Evolutionary conservation across 2,888 invertebrate genomes (phyloP).

Genomic region (Cheiracanthium punctorium): DNA sequence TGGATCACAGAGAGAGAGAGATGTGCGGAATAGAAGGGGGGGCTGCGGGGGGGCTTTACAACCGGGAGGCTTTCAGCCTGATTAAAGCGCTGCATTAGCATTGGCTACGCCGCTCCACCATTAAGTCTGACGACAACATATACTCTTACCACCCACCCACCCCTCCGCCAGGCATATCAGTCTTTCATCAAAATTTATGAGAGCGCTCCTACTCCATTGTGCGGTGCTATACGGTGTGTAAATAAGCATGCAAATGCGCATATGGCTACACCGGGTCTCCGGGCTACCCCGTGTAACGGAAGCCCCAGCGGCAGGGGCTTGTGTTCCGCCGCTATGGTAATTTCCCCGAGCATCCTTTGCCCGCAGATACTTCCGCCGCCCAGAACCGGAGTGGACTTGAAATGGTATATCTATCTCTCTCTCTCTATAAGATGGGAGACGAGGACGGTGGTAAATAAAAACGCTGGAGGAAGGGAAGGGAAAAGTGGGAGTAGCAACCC

Average conservation of each 20-base stretch:
- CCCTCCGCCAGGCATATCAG: conserved; percentile 42
- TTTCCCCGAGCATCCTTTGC: conserved; percentile 29
- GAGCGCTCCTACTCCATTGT: conserved; percentile 45
- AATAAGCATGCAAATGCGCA: conserved; percentile 69
- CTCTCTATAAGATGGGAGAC: no score
- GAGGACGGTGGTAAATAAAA: no score
- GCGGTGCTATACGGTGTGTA: conserved; percentile 63
- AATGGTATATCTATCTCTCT: no score
- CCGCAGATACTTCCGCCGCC: conserved; percentile 63
- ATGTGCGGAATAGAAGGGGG: no score
- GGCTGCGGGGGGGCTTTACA: no score
- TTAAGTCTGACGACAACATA: conserved; percentile 36
- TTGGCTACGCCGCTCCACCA: conserved; percentile 41
- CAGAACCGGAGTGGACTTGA: no score
- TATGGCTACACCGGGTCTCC: conserved; percentile 64
- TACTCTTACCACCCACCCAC: not conserved
- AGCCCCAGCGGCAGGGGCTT: conserved; percentile 27
- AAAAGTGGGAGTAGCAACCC: no score
- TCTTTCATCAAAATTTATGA: conserved; percentile 70
- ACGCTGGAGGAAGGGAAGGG: no score
- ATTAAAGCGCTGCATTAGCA: conserved; percentile 65
- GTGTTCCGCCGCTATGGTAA: conserved; percentile 52
- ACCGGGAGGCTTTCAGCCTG: conserved; percentile 69
- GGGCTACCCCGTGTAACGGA: conserved; percentile 20
- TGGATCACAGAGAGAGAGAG: no score